Conservation (phyloP, 2,888 invertebrate genomes). For the Agrochola circellaris region DNA sequence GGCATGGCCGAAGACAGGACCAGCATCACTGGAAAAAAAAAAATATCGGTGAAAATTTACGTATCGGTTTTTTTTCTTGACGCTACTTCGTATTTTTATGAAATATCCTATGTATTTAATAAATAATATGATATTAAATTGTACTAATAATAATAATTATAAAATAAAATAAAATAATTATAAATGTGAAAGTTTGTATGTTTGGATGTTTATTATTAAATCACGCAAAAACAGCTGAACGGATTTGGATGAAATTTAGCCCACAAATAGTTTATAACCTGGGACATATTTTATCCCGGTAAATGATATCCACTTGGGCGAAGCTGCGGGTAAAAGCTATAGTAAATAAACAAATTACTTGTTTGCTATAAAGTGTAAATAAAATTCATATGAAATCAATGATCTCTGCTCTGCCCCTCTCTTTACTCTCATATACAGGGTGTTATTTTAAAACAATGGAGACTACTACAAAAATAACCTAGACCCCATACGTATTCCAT, state of each 20-base stretch:
- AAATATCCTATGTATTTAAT: background rate
- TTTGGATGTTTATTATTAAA: background rate
- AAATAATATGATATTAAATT: background rate
- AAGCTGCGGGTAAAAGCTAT: too few species aligned
- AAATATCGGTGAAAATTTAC: background rate
- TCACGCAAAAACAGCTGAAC: background rate
- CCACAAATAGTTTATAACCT: background rate
- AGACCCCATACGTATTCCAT: too few species aligned
- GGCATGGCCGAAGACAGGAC: conserved; percentile 11
- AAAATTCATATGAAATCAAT: too few species aligned
- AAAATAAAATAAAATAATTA: background rate
- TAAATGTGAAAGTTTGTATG: background rate
- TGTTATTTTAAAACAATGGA: too few species aligned
- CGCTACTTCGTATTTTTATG: background rate
- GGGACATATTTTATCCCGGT: background rate
- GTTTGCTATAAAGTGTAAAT: too few species aligned
- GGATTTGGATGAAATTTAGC: background rate
- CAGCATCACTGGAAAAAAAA: conserved; percentile 37
- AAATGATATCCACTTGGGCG: background rate
- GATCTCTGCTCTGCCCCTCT: too few species aligned
- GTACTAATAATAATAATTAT: background rate
- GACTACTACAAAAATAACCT: too few species aligned
- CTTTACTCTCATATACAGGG: too few species aligned
- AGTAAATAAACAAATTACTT: too few species aligned
- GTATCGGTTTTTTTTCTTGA: background rate